Conservation (phyloP, 2,797 vertebrate genomes). For the Cichlasoma orientale region DNA sequence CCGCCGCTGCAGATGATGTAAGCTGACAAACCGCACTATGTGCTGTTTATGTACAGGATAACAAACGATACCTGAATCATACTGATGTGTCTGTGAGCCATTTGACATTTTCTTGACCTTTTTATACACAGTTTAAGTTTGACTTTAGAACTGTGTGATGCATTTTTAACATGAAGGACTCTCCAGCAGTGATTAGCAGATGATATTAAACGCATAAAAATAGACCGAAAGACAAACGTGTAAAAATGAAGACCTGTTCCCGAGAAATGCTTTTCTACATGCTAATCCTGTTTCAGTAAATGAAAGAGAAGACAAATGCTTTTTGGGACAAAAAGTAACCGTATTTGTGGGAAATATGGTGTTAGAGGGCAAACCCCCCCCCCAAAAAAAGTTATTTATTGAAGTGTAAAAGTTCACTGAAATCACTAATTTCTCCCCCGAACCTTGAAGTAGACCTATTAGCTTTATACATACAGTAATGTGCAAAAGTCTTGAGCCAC, state of each 20-base stretch:
- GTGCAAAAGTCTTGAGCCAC: neutral
- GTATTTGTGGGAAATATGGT: neutral
- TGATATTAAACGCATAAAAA: neutral
- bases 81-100: conserved; percentile 24
- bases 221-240: too few species aligned
- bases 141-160: conserved; percentile 1
- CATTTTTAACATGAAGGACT: neutral
- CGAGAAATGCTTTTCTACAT: neutral
- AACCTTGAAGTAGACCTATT: neutral
- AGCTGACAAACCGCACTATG: conserved; percentile 46
- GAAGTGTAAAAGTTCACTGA: neutral
- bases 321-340: neutral
- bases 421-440: rapidly evolving
- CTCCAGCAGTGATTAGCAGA: neutral
- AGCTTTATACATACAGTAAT: neutral
- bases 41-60: conserved; percentile 52
- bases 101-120: neutral
- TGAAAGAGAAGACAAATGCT: neutral
- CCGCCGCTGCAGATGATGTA: conserved; percentile 7
- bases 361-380: neutral
- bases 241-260: neutral
- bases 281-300: neutral
- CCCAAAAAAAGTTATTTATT: neutral
- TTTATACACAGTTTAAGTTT: conserved; percentile 4
- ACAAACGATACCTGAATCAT: conserved; percentile 6